Conservation (phyloP, 1,140 invertebrate species). For the Drosophila carrolli region DNA sequence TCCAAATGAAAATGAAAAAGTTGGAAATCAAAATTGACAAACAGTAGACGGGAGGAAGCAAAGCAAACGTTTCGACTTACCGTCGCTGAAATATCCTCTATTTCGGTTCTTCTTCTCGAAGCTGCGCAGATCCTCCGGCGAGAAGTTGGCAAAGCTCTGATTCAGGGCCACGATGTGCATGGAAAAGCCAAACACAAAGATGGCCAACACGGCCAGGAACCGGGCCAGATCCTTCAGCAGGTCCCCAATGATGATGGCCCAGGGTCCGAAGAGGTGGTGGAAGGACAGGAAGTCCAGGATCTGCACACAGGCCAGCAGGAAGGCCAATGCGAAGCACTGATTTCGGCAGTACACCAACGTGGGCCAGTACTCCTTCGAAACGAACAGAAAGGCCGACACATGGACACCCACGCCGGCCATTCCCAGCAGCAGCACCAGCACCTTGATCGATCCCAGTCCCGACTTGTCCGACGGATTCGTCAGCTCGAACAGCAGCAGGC, state of each 20-base stretch:
- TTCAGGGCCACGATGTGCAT: conserved; percentile 98
- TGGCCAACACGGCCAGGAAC: conserved; percentile 97
- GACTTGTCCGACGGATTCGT: conserved; percentile 98
- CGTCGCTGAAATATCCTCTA: conserved; percentile 88
- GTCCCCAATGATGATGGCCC: conserved; percentile 97
- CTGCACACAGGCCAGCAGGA: conserved; percentile 98
- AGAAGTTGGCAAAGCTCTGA: conserved; percentile 92
- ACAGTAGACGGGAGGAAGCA: conserved; percentile 57
- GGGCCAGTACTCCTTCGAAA: conserved; percentile 90
- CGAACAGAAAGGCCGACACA: conserved; percentile 90
- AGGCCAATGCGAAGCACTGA: conserved; percentile 97
- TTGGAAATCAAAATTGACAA: conserved; percentile 18
- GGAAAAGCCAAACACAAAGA: conserved; percentile 99
- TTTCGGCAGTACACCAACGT: conserved; percentile 96
- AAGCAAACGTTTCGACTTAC: conserved; percentile 86
- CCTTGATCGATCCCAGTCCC: conserved; percentile 96
- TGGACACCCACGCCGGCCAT: conserved; percentile 96
- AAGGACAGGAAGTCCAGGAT: conserved; percentile 98
- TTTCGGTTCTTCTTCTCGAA: conserved; percentile 85
- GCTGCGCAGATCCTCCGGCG: conserved; percentile 86
- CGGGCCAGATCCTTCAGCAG: conserved; percentile 96
- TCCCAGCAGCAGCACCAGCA: conserved; percentile 96
- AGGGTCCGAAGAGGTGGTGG: conserved; percentile 99
- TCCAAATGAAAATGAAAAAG: conserved; percentile 41
- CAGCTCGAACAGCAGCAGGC: conserved; percentile 97